These are phyloP conservation scores for Papilio gigon DNA, from an alignment of 2,888 invertebrate species.

Conservation along the genomic window DNA sequence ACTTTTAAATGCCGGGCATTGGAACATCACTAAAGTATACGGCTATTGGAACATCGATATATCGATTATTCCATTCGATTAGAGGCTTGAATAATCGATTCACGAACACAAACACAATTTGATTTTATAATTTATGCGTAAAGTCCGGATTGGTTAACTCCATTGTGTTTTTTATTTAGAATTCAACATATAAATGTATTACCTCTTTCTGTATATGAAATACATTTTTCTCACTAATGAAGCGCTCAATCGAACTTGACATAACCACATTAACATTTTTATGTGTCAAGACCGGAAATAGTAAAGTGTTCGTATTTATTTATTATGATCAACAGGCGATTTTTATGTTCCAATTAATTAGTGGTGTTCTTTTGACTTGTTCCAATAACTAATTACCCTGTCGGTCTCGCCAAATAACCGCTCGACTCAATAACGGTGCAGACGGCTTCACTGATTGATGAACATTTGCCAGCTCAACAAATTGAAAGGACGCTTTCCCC, in stretches of 20 bases:
- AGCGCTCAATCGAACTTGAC: background rate
- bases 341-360: slow-evolving; percentile 13
- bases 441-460: slow-evolving; percentile 36
- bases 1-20: slow-evolving; percentile 54
- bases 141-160: background rate
- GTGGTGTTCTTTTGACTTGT: slow-evolving; percentile 5
- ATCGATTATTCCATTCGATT: slow-evolving; percentile 33
- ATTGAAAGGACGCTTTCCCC: slow-evolving; percentile 23
- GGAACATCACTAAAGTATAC: slow-evolving; percentile 45
- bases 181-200: slow-evolving; percentile 16
- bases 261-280: background rate
- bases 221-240: background rate
- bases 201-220: background rate
- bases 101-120: slow-evolving; percentile 13
- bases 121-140: slow-evolving; percentile 14
- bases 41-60: slow-evolving; percentile 44
- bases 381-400: slow-evolving; percentile 14
- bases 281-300: background rate
- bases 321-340: background rate
- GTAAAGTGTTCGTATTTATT: background rate
- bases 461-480: slow-evolving; percentile 31
- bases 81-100: slow-evolving; percentile 32
- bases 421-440: slow-evolving; percentile 24
- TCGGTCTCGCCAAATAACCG: slow-evolving; percentile 32
- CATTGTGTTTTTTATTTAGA: background rate